Evolutionary conservation across 2,888 invertebrate species (phyloP).

Genomic region (Ctenicera cuprea): DNA sequence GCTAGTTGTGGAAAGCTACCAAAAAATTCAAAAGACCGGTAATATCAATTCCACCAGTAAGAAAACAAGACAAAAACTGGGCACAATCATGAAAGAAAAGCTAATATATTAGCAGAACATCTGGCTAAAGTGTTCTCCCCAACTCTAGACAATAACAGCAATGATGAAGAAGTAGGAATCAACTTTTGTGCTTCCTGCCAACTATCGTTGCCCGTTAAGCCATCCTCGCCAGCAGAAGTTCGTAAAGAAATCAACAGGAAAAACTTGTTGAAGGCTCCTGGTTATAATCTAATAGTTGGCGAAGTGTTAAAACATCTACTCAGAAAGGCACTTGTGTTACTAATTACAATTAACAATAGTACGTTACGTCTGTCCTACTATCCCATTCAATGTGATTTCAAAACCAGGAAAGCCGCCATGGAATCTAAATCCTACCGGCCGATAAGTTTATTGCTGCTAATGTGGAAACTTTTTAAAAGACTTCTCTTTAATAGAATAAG

Average conservation of each 20-base stretch:
- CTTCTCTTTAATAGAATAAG: not conserved
- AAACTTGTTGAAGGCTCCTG: not conserved
- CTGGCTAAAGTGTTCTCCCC: no score
- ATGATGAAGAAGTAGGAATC: no score
- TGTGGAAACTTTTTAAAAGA: not conserved
- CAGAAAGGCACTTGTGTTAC: not conserved
- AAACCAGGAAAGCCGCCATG: conserved; percentile 1
- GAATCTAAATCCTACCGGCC: conserved; percentile 3
- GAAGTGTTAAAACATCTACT: conserved; percentile 1
- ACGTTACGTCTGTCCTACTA: not conserved
- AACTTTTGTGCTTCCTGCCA: no score
- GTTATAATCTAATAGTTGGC: not conserved
- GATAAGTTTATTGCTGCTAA: not conserved
- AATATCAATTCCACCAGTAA: no score
- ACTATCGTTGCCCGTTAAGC: not conserved
- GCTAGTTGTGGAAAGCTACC: no score
- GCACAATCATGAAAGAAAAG: no score
- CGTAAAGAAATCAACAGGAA: not conserved
- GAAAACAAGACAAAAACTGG: no score
- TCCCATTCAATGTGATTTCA: conserved; percentile 12
- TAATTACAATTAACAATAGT: not conserved
- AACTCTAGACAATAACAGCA: no score
- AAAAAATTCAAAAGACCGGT: no score
- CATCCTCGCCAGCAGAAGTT: not conserved
- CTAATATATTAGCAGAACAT: no score